Base-by-base conservation (phyloP, 1,140 invertebrate genomes). In the Drosophila trapezifrons region DNA sequence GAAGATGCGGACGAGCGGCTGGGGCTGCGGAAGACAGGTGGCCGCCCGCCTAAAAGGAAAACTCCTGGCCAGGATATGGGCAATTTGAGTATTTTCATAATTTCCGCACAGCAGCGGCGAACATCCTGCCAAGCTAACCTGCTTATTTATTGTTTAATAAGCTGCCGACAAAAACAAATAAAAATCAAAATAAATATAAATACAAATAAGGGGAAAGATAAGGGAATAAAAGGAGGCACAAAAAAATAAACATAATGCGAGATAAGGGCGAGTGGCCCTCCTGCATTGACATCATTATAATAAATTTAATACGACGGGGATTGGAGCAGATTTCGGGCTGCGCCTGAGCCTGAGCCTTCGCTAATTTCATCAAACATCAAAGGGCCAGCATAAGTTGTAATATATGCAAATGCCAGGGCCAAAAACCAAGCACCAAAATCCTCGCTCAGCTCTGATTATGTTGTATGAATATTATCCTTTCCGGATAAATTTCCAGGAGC, bases 21-120 rank as follows among this genome's bases (percentile, higher is more conserved):
- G 40, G 55, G 56, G 12, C 40, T 43, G 15, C 18, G 15, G 35
- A 46, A 52, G 43, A 43, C 45, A 47, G 43, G 43, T 49, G 17
- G 29, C n/a, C 13, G 40, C 32, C 29, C 20, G 46, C n/a, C 67
- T 55, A 43, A 75, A 81, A 57, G 47, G 52, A 47, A 63, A 55
- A 63, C 66, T 74, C 25, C 47, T 56, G 37, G 63, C 43, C 69
- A 79, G 84, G 85, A 89, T 89, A 70, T 80, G 80, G 84, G 85
- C 74, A 84, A 89, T 89, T 89, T 89, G 55, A 52, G 85, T 59
- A 83, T 90, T 84, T 89, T 89, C 77, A 89, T 89, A 89, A 89
- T 89, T 89, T 89, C 84, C 84, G 84, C 64, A 55, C 18, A 64
- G 22, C 37, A 52, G 49, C 29, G 1, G 3, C 49, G 43, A 72